A percentile compares a stretch with the other conserved stretches of the same genome.
Conservation (phyloP, 2,888 invertebrate genomes). For the Muscina levida region DNA sequence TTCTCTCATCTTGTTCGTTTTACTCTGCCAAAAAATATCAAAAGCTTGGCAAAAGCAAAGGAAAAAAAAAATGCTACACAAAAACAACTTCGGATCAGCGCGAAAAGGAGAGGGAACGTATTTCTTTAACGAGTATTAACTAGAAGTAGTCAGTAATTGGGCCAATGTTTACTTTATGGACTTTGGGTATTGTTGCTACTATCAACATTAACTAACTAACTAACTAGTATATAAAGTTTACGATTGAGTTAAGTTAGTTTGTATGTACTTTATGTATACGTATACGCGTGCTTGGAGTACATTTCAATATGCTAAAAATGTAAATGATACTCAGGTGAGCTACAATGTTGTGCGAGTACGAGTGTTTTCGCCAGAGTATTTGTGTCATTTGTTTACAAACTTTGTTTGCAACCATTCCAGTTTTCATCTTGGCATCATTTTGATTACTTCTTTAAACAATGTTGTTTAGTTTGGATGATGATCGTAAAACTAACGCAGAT, state of each 20-base stretch:
- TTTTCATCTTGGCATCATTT: conserved; percentile 9
- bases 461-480: conserved; percentile 51
- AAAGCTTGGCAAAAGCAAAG: conserved; percentile 1
- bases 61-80: no score
- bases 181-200: conserved; percentile 59
- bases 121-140: not conserved
- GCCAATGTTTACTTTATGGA: conserved; percentile 63
- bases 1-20: conserved; percentile 16
- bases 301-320: conserved; percentile 42
- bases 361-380: conserved; percentile 33
- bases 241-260: conserved; percentile 58
- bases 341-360: conserved; percentile 46
- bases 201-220: conserved; percentile 49
- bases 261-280: conserved; percentile 5
- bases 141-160: conserved; percentile 48
- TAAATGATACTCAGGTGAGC: conserved; percentile 62
- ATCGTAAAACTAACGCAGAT: conserved; percentile 47
- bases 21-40: conserved; percentile 42
- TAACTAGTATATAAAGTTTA: conserved; percentile 54
- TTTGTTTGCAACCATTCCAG: conserved; percentile 38
- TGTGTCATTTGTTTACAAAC: conserved; percentile 53
- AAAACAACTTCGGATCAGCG: not conserved
- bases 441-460: conserved; percentile 55
- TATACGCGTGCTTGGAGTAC: not conserved
- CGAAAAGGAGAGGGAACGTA: no score